Conservation (phyloP, 64 coral and sea anemone genomes). For the Hydrozoanthus tunicans region DNA sequence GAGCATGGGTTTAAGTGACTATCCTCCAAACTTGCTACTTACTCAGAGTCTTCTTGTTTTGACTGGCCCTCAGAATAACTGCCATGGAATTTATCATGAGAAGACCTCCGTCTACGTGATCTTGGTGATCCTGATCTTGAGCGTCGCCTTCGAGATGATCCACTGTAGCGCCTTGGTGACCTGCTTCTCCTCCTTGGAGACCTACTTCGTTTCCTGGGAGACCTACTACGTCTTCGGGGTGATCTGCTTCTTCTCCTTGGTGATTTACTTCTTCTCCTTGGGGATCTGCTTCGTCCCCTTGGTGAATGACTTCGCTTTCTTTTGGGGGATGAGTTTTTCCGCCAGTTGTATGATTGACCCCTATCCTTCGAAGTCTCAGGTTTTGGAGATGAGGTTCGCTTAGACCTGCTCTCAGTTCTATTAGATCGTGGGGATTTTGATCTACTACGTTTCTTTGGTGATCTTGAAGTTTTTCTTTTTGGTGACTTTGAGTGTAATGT, state of each 20-base stretch:
- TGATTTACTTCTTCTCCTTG: slow-evolving; percentile 62
- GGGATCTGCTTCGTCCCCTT: slow-evolving; percentile 35
- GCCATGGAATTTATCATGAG: slow-evolving; percentile 75
- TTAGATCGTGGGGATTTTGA: slow-evolving; percentile 46
- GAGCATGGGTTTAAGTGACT: too few species aligned
- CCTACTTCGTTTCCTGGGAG: slow-evolving; percentile 61
- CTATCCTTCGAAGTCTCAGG: slow-evolving; percentile 33
- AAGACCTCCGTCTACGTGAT: slow-evolving; percentile 50
- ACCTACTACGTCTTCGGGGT: slow-evolving; percentile 57
- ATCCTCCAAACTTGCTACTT: slow-evolving; percentile 13
- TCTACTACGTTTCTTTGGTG: slow-evolving; percentile 51
- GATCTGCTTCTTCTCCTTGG: slow-evolving; percentile 57
- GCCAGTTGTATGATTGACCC: neutral
- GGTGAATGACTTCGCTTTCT: slow-evolving; percentile 24
- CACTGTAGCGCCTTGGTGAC: slow-evolving; percentile 18
- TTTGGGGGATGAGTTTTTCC: slow-evolving; percentile 21
- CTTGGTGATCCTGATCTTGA: slow-evolving; percentile 41
- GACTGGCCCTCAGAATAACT: slow-evolving; percentile 83
- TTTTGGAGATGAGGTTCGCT: slow-evolving; percentile 2
- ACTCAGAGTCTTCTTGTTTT: slow-evolving; percentile 82
- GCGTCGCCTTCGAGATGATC: neutral
- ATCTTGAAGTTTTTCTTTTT: slow-evolving; percentile 25
- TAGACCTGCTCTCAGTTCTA: neutral
- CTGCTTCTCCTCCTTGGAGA: slow-evolving; percentile 22
- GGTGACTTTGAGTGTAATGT: neutral